Evolutionary conservation across 2,888 invertebrate species (phyloP), one percentile per base, ranked within the genome.

Genomic region (Drosophila putrida): DNA sequence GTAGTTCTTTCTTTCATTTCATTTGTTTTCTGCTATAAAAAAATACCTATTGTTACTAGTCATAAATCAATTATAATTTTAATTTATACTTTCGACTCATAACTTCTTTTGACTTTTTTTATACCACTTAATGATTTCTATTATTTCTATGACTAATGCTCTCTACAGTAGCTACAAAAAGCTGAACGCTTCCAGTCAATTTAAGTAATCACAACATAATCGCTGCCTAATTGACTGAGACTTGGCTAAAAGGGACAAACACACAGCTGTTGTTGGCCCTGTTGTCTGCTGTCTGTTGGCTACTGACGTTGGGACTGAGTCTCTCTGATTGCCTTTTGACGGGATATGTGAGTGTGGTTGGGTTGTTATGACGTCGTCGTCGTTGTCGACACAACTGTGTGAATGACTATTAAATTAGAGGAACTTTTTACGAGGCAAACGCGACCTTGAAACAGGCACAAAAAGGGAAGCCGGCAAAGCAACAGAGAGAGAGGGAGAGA

Each of bases 331-430:
- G 15, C 6, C 41, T 9, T 38, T 11, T 28, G 36, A 10, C 13
- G 9, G 31, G 20, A 41, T 31, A 38, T 39, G 47, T 49, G 13
- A n/a, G n/a, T 36, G 36, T 25, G 31, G 35, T 28, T 44, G 20
- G 28, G 36, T 25, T 25, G 35, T 28, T 44, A 50, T 65, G 71
- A 64, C 54, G 64, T 31, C 10, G 46, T 39, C 31, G 39, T 15
- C 36, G 20, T 20, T 20, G 20, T 20, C 20, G 20, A 20, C 20
- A 20, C 47, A 65, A 58, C 60, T 71, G 66, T 71, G 76, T 54
- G 75, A 71, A 68, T 72, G 70, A 51, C 66, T 78, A 80, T 83
- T 74, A 74, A 80, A 75, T 83, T 76, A 63, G 81, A 71, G 63
- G 63, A 80, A 86, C 70, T 83, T 82, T 83, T 86, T 73, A 86